A percentile compares a stretch with the other conserved stretches of the same genome.
These are phyloP conservation scores for Oikopleura albicans DNA, from an alignment of 23 tunicate species.

Conservation along the genomic window DNA sequence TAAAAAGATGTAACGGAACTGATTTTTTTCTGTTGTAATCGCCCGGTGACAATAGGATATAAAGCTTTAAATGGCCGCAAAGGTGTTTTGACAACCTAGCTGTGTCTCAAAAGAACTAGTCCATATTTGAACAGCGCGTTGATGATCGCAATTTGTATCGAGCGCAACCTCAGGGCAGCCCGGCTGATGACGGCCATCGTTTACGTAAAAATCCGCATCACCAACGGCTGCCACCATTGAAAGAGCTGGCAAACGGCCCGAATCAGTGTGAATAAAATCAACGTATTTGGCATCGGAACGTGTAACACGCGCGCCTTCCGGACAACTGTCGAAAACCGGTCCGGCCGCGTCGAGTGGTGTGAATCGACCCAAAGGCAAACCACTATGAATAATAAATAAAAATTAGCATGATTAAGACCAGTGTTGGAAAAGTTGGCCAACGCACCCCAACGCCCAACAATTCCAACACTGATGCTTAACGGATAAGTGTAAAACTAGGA, in stretches of 20 bases:
- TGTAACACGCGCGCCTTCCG: not conserved
- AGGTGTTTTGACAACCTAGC: no score
- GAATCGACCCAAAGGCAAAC: not conserved
- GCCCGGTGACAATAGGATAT: no score
- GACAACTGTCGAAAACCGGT: not conserved
- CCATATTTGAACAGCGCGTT: constrained; percentile 14
- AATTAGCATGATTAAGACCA: no score
- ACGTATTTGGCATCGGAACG: not conserved
- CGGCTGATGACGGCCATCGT: constrained; percentile 13
- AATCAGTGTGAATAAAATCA: constrained; percentile 16
- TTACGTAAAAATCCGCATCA: constrained; percentile 7
- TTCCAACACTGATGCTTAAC: no score
- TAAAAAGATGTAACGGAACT: no score
- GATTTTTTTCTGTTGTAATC: no score
- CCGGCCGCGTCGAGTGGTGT: constrained; percentile 8
- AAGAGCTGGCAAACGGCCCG: constrained; percentile 1
- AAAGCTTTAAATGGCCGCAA: no score
- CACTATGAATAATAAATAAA: no score
- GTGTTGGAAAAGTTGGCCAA: no score
- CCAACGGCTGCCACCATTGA: constrained; percentile 1
- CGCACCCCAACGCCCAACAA: no score
- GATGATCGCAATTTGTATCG: constrained; percentile 14
- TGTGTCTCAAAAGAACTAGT: not conserved
- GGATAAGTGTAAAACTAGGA: no score
- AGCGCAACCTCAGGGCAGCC: not conserved